Base-by-base conservation (phyloP, 1,140 invertebrate species). In the Pseudomyrmex cubaensis region DNA sequence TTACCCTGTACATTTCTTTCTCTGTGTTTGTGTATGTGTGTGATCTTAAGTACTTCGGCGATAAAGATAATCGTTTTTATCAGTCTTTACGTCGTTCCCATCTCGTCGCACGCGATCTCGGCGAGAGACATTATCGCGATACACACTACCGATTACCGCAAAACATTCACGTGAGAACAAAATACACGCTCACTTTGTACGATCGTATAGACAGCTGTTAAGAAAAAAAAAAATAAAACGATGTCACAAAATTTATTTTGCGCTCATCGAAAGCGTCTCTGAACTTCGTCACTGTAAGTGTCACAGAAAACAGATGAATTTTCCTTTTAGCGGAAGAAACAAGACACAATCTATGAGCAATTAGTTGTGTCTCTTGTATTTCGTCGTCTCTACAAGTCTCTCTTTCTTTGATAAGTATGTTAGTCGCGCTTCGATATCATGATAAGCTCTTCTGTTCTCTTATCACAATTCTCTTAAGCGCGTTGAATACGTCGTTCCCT, bases 1-100 rank as follows among this genome's bases (percentile, higher is more conserved):
- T 84, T 84, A 87, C 73, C 50, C 85, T 87, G 80, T 74, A 63
- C 56, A 48, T 64, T 87, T 83, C 13, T 84, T 44, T 62, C 62
- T 25, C 35, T 35, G 35, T 35, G 35, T 35, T 35, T 35, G 35
- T 35, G 5, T 35, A 3, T 35, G 4, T 35, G 35, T 61, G n/a
- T 48, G 3, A 48, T 70, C 54, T 17, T 67, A 83, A 83, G 66
- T 69, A 86, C 20, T 57, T 57, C 52, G 2, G 48, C n/a, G 69
- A 66, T 76, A 54, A 82, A 82, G 59, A 57, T 44, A 44, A 75
- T 44, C 59, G 15, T 61, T 48, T 46, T 59, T 67, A 52, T 86
- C 84, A 87, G 84, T 87, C 77, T 86, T 86, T 64, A n/a, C 20
- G 50, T 22, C n/a, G 13, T 63, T 22, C 1, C 10, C 54, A 8